Conservation (phyloP, 2,113 vertebrate species). For the Pterophyllum scalare region DNA sequence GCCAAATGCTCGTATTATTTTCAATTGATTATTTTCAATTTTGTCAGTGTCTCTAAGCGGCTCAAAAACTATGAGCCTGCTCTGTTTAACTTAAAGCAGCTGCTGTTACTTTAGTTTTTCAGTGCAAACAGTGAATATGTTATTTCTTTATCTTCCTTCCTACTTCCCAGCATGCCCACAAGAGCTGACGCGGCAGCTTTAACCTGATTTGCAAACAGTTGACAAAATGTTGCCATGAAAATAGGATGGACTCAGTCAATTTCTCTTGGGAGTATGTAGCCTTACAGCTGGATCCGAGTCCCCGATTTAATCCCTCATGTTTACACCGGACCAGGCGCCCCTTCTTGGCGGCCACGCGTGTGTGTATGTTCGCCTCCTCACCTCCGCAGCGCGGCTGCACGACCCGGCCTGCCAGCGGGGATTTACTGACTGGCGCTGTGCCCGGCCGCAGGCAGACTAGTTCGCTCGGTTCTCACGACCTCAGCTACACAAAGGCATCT, state of each 20-base stretch:
- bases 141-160: background rate
- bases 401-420: constrained; percentile 79
- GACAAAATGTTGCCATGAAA: constrained; percentile 20
- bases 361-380: constrained; percentile 74
- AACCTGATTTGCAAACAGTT: constrained; percentile 5
- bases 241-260: constrained; percentile 18
- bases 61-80: background rate
- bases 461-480: constrained; percentile 89
- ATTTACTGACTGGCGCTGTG: constrained; percentile 84
- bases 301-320: constrained; percentile 49
- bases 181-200: background rate
- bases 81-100: background rate
- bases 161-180: background rate
- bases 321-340: constrained; percentile 59
- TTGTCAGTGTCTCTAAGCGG: background rate
- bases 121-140: background rate
- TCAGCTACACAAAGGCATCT: constrained; percentile 81
- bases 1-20: background rate
- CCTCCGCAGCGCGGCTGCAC: constrained; percentile 73
- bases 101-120: background rate
- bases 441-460: constrained; percentile 85
- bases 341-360: constrained; percentile 71
- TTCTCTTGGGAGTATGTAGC: constrained; percentile 14
- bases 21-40: background rate
- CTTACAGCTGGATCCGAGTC: constrained; percentile 23